Percentiles rank a stretch among this genome's conserved stretches.
These are phyloP conservation scores for Cydia splendana DNA, from an alignment of 1,140 invertebrate genomes.

Conservation along the genomic window DNA sequence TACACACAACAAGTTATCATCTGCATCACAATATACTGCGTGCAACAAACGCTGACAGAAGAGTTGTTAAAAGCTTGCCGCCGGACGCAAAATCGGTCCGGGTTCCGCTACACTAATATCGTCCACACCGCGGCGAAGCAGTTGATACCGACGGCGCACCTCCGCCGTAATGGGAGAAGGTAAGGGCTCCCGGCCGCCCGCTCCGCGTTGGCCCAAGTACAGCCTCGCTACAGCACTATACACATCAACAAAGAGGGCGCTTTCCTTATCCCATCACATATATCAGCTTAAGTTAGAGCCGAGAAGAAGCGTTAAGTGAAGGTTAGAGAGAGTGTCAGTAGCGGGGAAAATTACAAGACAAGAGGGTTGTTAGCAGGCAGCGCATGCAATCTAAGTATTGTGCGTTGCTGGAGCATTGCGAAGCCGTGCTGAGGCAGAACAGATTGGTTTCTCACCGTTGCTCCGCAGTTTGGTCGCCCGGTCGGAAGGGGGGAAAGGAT, in stretches of 20 bases:
- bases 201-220: conserved; percentile 57
- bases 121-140: conserved; percentile 70
- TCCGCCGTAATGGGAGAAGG: conserved; percentile 83
- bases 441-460: conserved; percentile 75
- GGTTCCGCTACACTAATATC: conserved; percentile 60
- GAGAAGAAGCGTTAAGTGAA: conserved; percentile 68
- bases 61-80: conserved; percentile 72
- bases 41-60: conserved; percentile 64
- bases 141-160: conserved; percentile 72
- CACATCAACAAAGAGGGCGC: conserved; percentile 76
- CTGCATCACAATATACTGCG: conserved; percentile 38
- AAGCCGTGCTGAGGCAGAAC: conserved; percentile 74
- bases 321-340: conserved; percentile 66
- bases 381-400: conserved; percentile 61
- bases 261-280: conserved; percentile 85
- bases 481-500: conserved; percentile 55
- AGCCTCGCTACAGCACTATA: conserved; percentile 63
- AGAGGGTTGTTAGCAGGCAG: conserved; percentile 45
- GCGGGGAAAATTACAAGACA: conserved; percentile 70
- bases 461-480: conserved; percentile 66
- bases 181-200: conserved; percentile 78
- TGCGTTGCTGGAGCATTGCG: conserved; percentile 70
- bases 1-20: conserved; percentile 49
- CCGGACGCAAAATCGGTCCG: conserved; percentile 58
- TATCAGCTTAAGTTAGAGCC: conserved; percentile 65